Percentiles rank a stretch among this genome's conserved stretches.
Conservation (phyloP, 2,113 vertebrate species). For the Phaethon lepturus region DNA sequence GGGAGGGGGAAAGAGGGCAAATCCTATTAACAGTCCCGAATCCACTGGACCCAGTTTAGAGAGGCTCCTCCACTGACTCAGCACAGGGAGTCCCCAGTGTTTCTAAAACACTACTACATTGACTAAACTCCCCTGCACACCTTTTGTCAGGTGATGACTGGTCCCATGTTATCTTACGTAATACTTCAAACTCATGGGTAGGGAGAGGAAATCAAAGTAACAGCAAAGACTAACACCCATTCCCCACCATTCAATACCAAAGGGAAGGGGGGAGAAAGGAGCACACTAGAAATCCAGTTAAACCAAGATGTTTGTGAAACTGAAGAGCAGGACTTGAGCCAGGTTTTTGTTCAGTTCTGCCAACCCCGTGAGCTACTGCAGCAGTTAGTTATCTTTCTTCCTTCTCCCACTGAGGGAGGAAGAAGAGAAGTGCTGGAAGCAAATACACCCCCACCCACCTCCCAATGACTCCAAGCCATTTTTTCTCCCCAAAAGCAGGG, state of each 20-base stretch:
- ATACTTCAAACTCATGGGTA: slow-evolving; percentile 18
- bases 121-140: background rate
- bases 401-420: background rate
- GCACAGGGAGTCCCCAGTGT: background rate
- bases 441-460: background rate
- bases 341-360: slow-evolving; percentile 1
- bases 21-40: slow-evolving; percentile 16
- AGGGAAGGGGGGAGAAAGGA: background rate
- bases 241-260: background rate
- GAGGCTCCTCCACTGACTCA: background rate
- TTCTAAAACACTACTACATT: background rate
- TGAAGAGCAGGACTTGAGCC: background rate
- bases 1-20: background rate
- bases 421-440: background rate
- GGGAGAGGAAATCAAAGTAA: slow-evolving; percentile 20
- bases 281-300: slow-evolving; percentile 36
- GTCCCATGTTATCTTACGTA: slow-evolving; percentile 32
- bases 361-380: background rate
- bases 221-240: slow-evolving; percentile 30
- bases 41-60: background rate
- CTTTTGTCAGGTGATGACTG: background rate
- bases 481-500: background rate
- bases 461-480: background rate
- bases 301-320: background rate
- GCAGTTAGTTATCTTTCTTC: background rate